Evolutionary conservation across 2,797 vertebrate genomes (phyloP).

Genomic region (Acipenser oxyrinchus): DNA sequence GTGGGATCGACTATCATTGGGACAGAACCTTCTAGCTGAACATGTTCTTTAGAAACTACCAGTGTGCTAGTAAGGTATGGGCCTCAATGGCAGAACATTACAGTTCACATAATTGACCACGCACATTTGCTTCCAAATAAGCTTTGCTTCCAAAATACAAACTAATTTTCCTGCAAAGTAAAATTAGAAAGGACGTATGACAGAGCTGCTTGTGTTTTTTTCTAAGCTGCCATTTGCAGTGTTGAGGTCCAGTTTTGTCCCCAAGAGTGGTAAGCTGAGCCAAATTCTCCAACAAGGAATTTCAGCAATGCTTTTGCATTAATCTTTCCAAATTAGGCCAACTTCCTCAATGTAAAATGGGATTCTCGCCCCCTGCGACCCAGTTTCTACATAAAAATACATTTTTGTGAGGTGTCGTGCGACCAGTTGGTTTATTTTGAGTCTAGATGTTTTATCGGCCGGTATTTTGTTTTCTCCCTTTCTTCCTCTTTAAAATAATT

Average conservation of each 20-base stretch:
- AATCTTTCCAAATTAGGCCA: slow-evolving; percentile 94
- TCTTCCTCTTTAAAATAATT: slow-evolving; percentile 63
- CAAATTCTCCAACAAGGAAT: slow-evolving; percentile 62
- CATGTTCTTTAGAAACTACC: too few relatives aligned
- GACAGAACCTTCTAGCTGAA: too few relatives aligned
- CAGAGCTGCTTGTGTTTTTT: slow-evolving; percentile 25
- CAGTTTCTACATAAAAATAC: slow-evolving; percentile 49
- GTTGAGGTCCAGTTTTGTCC: slow-evolving; percentile 40
- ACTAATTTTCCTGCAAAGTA: slow-evolving; percentile 22
- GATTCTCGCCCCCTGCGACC: slow-evolving; percentile 65
- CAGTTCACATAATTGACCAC: too few relatives aligned
- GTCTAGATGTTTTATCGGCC: slow-evolving; percentile 56
- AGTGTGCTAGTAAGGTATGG: too few relatives aligned
- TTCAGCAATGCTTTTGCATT: slow-evolving; percentile 73
- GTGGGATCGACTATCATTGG: too few relatives aligned
- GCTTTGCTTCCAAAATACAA: slow-evolving; percentile 1
- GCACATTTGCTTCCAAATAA: neutral
- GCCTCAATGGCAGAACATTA: too few relatives aligned
- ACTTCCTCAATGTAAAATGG: slow-evolving; percentile 59
- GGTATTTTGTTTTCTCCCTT: too few relatives aligned
- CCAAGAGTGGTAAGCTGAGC: slow-evolving; percentile 41
- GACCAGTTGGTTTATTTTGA: slow-evolving; percentile 58
- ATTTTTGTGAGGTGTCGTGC: slow-evolving; percentile 58
- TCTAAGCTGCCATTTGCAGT: slow-evolving; percentile 47
- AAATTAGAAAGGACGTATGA: slow-evolving; percentile 23